These are phyloP conservation scores for Imbricaverruca yamaguchii DNA, from an alignment of 2,888 invertebrate genomes.

Conservation along the genomic window DNA sequence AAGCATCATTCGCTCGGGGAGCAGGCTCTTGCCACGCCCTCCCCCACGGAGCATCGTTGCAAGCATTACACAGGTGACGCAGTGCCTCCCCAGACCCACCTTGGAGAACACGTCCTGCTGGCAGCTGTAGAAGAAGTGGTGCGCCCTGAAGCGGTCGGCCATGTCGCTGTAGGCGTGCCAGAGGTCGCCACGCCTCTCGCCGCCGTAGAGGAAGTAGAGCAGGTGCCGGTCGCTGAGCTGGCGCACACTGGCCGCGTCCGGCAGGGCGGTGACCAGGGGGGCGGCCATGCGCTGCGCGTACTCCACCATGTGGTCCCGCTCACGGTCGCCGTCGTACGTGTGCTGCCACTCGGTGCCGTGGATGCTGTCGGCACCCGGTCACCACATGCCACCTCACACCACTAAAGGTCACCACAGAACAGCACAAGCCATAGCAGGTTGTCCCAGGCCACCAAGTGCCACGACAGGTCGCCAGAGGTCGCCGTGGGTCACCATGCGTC, in stretches of 20 bases:
- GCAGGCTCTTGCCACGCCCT: no score
- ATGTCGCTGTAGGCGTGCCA: constrained; percentile 56
- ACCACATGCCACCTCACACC: no score
- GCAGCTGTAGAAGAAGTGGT: constrained; percentile 73
- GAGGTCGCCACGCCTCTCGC: constrained; percentile 61
- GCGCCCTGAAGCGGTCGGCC: constrained; percentile 67
- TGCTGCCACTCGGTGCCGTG: constrained; percentile 64
- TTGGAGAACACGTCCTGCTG: constrained; percentile 26
- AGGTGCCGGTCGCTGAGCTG: constrained; percentile 64
- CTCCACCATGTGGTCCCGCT: constrained; percentile 79
- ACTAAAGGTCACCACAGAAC: no score
- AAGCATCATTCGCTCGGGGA: no score
- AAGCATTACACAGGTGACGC: no score
- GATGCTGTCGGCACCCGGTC: constrained; percentile 59
- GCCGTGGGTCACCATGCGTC: no score
- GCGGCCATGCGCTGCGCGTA: constrained; percentile 82
- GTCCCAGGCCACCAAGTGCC: no score
- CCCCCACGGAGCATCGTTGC: no score
- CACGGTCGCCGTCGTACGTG: constrained; percentile 76
- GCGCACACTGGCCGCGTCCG: constrained; percentile 67
- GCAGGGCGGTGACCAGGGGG: constrained; percentile 73
- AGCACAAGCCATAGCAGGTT: no score
- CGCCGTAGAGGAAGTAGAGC: constrained; percentile 81
- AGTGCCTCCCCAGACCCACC: no score
- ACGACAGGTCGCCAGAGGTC: no score